phyloP scores from a whole-genome alignment of 2,113 vertebrate species.

The Alethe diademata region DNA sequence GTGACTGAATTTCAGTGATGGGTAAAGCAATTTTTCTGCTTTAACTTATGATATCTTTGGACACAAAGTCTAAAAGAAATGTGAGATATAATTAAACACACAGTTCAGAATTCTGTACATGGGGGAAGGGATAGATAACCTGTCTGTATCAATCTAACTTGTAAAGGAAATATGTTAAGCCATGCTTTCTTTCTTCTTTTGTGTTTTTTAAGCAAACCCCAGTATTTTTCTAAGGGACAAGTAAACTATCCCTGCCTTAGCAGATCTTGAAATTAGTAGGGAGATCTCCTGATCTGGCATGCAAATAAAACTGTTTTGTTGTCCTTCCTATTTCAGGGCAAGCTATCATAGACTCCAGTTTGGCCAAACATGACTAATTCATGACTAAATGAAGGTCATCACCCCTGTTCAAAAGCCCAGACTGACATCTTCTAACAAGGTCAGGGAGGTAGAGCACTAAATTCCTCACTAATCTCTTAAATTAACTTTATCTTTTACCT shows the following conservation, averaged over 20 bases:
- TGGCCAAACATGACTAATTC: background rate
- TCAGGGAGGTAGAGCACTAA: background rate
- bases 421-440: background rate
- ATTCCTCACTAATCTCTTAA: background rate
- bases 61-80: constrained; percentile 11
- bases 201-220: background rate
- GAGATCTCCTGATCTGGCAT: background rate
- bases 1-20: constrained; percentile 48
- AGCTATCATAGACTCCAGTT: background rate
- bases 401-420: background rate
- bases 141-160: background rate
- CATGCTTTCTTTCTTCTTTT: background rate
- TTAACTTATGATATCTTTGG: constrained; percentile 3
- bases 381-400: background rate
- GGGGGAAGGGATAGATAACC: background rate
- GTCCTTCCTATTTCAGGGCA: background rate
- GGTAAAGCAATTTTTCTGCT: constrained; percentile 33
- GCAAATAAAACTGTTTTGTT: background rate
- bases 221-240: background rate
- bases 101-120: background rate
- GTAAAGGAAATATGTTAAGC: background rate
- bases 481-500: background rate
- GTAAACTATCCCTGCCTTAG: background rate
- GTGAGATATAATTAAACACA: constrained; percentile 1
- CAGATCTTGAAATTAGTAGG: background rate